Evolutionary conservation across 2,888 invertebrate species (phyloP).

Genomic region (Heliconius cydno): DNA sequence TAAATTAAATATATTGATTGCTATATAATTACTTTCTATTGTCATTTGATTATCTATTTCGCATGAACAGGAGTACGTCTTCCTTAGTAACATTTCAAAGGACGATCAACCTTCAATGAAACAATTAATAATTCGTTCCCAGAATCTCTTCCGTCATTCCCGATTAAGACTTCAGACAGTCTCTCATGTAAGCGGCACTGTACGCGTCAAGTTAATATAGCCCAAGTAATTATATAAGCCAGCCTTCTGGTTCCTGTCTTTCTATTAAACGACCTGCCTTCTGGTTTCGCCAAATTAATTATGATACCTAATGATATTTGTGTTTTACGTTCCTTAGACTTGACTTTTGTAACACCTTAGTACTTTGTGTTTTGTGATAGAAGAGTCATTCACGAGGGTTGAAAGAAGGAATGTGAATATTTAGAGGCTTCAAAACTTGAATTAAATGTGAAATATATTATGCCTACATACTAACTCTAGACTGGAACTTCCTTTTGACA

Average conservation of each 20-base stretch:
- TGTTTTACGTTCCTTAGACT: neutral
- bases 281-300: constrained; percentile 52
- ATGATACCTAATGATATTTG: constrained; percentile 46
- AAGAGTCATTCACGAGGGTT: too few species aligned
- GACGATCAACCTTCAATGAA: neutral
- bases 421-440: too few species aligned
- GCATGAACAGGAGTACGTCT: neutral
- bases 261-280: constrained; percentile 47
- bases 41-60: too few species aligned
- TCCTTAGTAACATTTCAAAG: neutral
- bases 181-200: constrained; percentile 59
- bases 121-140: neutral
- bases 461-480: too few species aligned
- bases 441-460: too few species aligned
- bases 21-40: too few species aligned
- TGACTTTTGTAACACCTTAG: neutral
- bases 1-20: too few species aligned
- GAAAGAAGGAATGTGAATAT: too few species aligned
- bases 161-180: constrained; percentile 6
- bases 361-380: too few species aligned
- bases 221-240: constrained; percentile 52
- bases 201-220: constrained; percentile 62
- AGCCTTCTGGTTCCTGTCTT: constrained; percentile 46
- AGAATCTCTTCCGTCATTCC: constrained; percentile 17
- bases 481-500: too few species aligned